phyloP scores from a whole-genome alignment of 2,113 vertebrate species.

The Prinia subflava region DNA sequence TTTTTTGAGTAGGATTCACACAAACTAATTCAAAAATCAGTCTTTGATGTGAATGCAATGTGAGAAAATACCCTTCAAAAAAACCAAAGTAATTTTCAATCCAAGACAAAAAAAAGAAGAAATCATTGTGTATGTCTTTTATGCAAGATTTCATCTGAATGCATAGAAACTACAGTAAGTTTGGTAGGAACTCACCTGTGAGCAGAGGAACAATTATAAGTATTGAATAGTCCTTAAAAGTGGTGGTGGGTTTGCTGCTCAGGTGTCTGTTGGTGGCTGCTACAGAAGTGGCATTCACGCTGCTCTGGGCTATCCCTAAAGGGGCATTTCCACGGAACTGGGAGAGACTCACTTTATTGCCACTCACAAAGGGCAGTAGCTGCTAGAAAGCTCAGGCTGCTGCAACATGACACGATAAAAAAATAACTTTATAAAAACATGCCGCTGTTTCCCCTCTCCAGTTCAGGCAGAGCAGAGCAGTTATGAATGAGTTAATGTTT shows the following conservation, averaged over 20 bases:
- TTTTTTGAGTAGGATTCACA: not conserved
- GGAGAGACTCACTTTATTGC: not conserved
- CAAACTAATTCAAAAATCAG: slow-evolving; percentile 17
- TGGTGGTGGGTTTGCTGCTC: not conserved
- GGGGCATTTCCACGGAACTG: not conserved
- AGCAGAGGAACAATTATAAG: not conserved
- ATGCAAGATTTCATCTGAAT: not conserved
- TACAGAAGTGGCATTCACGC: not conserved
- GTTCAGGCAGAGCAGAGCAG: not conserved
- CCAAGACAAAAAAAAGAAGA: not conserved
- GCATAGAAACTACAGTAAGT: not conserved
- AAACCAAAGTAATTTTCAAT: not conserved
- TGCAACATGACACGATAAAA: not conserved
- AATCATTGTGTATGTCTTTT: not conserved
- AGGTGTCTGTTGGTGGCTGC: slow-evolving; percentile 20
- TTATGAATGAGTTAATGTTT: slow-evolving; percentile 16
- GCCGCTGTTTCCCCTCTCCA: not conserved
- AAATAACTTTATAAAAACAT: not conserved
- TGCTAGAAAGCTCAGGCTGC: not conserved
- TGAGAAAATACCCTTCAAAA: not conserved
- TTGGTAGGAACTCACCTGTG: slow-evolving; percentile 5
- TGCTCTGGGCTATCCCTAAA: not conserved
- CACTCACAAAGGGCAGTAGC: slow-evolving; percentile 33
- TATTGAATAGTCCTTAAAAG: not conserved
- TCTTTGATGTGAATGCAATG: slow-evolving; percentile 12